Percentiles rank a stretch among this genome's conserved stretches.
These are phyloP conservation scores for Hormaphis cornu DNA, from an alignment of 1,140 invertebrate species.

Conservation along the genomic window DNA sequence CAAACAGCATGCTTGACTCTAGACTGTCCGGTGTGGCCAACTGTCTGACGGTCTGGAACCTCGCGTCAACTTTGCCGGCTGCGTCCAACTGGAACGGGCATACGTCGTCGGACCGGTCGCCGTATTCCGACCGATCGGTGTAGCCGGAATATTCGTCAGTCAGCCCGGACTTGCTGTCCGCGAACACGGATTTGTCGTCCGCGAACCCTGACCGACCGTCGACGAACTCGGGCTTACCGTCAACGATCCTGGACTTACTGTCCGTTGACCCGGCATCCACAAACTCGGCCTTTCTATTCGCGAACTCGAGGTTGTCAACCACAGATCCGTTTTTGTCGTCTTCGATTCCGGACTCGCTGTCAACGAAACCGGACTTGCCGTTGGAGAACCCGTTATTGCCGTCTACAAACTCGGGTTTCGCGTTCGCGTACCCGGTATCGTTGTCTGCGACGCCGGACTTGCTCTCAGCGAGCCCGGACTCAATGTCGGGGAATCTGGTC, in stretches of 20 bases:
- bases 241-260: too few relatives aligned
- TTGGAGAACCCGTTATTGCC: neutral
- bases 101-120: neutral
- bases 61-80: neutral
- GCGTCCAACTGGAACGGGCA: neutral
- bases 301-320: too few relatives aligned
- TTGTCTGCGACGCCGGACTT: too few relatives aligned
- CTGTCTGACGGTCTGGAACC: constrained; percentile 12
- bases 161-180: too few relatives aligned
- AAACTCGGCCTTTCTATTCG: too few relatives aligned
- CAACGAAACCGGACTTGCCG: neutral
- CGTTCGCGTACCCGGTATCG: neutral
- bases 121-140: constrained; percentile 5
- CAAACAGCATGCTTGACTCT: constrained; percentile 11
- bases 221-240: neutral
- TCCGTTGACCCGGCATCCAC: too few relatives aligned
- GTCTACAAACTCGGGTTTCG: too few relatives aligned
- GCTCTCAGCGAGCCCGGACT: neutral
- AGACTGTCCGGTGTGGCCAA: neutral
- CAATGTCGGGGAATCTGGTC: too few relatives aligned
- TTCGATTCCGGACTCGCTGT: too few relatives aligned
- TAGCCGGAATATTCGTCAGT: neutral
- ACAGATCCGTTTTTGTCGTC: too few relatives aligned
- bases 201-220: neutral
- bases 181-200: neutral